Conservation (phyloP, 2,113 vertebrate genomes). For the Odocoileus virginianus region DNA sequence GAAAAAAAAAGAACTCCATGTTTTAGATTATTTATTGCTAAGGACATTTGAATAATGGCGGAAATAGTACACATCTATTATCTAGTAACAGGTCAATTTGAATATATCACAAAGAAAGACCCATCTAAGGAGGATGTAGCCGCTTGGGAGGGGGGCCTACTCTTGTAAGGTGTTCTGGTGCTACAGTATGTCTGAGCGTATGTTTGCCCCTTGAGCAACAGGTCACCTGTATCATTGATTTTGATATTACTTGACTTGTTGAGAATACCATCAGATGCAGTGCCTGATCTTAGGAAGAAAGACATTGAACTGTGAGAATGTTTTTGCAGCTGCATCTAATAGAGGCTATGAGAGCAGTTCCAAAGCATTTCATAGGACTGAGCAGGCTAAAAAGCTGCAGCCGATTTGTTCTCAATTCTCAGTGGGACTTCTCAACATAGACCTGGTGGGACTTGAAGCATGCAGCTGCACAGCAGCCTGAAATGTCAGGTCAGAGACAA, state of each 20-base stretch:
- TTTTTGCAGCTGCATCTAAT: slow-evolving; percentile 18
- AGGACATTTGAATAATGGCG: not conserved
- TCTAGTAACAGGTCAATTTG: not conserved
- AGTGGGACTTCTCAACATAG: not conserved
- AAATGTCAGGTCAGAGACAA: not conserved
- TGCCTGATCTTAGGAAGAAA: slow-evolving; percentile 39
- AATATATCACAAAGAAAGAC: not conserved
- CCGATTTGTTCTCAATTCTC: not conserved
- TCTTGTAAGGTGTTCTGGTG: not conserved
- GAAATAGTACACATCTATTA: not conserved
- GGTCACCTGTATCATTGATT: slow-evolving; percentile 31
- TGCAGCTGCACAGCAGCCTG: not conserved
- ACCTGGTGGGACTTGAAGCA: not conserved
- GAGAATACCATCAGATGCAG: slow-evolving; percentile 18
- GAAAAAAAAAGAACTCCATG: not conserved
- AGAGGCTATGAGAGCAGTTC: not conserved
- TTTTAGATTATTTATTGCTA: slow-evolving; percentile 4
- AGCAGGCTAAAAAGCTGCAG: not conserved
- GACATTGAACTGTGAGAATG: slow-evolving; percentile 46
- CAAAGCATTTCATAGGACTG: not conserved
- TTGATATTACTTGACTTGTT: slow-evolving; percentile 42
- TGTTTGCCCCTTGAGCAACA: not conserved
- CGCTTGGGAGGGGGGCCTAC: not conserved
- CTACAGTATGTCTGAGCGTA: not conserved
- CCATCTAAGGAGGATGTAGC: not conserved